These are phyloP conservation scores for Trichomalopsis sarcophagae DNA, from an alignment of 1,140 invertebrate genomes.

Conservation along the genomic window DNA sequence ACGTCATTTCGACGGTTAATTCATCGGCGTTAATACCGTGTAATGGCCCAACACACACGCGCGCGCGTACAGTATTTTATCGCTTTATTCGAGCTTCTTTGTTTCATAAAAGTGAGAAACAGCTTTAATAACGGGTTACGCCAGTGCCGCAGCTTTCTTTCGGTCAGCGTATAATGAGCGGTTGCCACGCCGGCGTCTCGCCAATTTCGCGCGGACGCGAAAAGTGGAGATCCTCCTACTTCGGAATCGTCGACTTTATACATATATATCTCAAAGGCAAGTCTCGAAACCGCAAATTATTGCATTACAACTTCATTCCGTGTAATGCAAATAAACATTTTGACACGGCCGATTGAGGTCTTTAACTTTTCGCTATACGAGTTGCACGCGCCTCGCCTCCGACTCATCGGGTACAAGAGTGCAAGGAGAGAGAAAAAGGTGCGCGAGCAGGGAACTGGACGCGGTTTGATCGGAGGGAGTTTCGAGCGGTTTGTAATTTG, in stretches of 20 bases:
- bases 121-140: constrained; percentile 70
- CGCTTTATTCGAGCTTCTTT: constrained; percentile 73
- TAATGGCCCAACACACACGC: constrained; percentile 54
- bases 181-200: constrained; percentile 53
- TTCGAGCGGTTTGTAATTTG: background rate
- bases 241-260: too few relatives aligned
- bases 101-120: constrained; percentile 74
- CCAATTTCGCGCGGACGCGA: constrained; percentile 41
- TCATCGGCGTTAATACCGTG: constrained; percentile 55
- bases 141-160: background rate
- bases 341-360: constrained; percentile 17
- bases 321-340: constrained; percentile 50
- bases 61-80: constrained; percentile 61
- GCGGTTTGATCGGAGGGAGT: background rate
- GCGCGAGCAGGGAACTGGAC: background rate
- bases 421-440: background rate
- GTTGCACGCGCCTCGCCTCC: background rate
- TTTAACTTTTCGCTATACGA: constrained; percentile 33
- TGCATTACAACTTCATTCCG: constrained; percentile 49
- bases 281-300: constrained; percentile 36
- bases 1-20: constrained; percentile 54
- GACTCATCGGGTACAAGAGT: background rate
- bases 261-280: background rate
- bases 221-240: constrained; percentile 5
- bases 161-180: constrained; percentile 56